Evolutionary conservation across 2,113 vertebrate species (phyloP).

Genomic region (Galbula dea): DNA sequence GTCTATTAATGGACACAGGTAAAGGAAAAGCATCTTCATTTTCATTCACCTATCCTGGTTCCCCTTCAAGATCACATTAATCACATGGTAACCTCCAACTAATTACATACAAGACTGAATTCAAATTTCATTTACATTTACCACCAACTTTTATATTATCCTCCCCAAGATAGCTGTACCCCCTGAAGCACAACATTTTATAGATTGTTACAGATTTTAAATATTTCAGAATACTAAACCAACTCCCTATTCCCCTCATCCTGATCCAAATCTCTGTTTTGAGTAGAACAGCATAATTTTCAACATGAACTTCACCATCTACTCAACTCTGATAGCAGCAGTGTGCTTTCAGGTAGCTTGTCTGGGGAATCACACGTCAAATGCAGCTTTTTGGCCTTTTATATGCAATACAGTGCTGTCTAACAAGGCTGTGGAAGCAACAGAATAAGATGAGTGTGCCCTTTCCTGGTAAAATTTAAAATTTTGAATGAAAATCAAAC

Average conservation of each 20-base stretch:
- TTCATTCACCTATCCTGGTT: not conserved
- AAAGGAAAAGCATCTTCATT: not conserved
- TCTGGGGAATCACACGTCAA: not conserved
- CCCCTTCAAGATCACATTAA: not conserved
- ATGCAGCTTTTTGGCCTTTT: not conserved
- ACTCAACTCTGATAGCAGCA: not conserved
- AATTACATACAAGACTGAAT: not conserved
- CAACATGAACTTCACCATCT: not conserved
- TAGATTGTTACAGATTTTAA: not conserved
- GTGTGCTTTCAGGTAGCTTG: not conserved
- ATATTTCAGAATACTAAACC: not conserved
- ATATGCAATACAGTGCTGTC: not conserved
- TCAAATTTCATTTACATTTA: not conserved
- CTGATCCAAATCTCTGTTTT: not conserved
- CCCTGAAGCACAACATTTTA: not conserved
- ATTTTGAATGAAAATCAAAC: not conserved
- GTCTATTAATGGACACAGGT: not conserved
- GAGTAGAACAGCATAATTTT: not conserved
- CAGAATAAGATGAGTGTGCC: not conserved
- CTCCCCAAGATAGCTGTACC: not conserved
- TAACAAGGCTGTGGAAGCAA: not conserved
- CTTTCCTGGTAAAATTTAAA: not conserved
- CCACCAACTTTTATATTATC: not conserved
- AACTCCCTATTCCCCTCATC: not conserved
- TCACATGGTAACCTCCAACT: not conserved